Evolutionary conservation across 2,113 vertebrate genomes (phyloP).

Genomic region (Vimba vimba): DNA sequence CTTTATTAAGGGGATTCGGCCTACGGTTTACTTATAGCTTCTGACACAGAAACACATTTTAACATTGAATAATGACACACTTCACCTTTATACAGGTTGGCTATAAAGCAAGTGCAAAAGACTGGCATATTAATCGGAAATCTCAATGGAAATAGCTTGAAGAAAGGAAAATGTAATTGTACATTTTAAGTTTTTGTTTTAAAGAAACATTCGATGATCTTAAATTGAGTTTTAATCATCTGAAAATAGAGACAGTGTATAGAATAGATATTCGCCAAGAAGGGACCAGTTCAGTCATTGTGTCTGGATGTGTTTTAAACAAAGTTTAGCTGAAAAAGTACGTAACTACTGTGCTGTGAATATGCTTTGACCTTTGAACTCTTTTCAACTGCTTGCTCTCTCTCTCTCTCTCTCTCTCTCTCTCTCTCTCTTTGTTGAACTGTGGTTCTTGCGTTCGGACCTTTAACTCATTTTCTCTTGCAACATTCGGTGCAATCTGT

Average conservation of each 20-base stretch:
- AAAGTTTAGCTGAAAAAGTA: slow-evolving; percentile 3
- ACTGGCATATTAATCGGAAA: background rate
- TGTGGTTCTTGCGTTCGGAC: slow-evolving; percentile 27
- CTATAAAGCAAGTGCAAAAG: background rate
- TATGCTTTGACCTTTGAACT: slow-evolving; percentile 36
- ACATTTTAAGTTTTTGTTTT: background rate
- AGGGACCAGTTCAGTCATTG: slow-evolving; percentile 12
- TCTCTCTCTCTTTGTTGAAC: background rate
- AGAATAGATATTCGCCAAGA: background rate
- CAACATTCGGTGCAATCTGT: slow-evolving; percentile 58
- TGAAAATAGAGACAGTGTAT: background rate
- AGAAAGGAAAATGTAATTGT: background rate
- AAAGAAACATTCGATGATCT: background rate
- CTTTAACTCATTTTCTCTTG: slow-evolving; percentile 62
- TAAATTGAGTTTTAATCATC: background rate
- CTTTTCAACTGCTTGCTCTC: slow-evolving; percentile 43
- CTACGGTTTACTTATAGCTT: background rate
- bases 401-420: slow-evolving; percentile 44
- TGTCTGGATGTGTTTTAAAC: slow-evolving; percentile 17
- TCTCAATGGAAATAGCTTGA: background rate
- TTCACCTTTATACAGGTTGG: background rate
- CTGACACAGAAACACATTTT: background rate
- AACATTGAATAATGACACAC: background rate
- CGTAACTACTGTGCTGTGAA: slow-evolving; percentile 50
- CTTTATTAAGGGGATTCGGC: background rate